Evolutionary conservation across 37 sponge, comb jelly and placozoan genomes (phyloP), one percentile per base, ranked within the genome.

Genomic region (Agelas oroides): DNA sequence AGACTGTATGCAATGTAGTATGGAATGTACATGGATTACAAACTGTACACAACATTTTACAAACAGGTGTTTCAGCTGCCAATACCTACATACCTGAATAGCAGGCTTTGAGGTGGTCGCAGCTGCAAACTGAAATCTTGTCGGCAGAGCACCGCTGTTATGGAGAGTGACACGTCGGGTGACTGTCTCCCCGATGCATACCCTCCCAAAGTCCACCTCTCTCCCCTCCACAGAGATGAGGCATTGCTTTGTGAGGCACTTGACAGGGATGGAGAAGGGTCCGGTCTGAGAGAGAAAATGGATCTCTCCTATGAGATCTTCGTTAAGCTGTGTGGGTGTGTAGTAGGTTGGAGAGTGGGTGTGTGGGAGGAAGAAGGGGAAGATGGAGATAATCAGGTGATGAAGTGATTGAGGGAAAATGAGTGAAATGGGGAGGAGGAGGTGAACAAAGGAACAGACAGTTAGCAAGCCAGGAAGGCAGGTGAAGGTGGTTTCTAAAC

Each of bases 201-300:
- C 82, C n/a, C 68, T 40, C 13, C 90, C 93, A 88, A 97, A 97
- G 71, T 90, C 87, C 35, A 97, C 71, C 34, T 37, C 25, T 34
- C 46, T 17, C 75, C 73, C 37, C 60, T 71, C 40, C 77, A 38
- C 81, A 65, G 30, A 25, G 58, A 86, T 85, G 27, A 74, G 38
- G 55, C 94, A 94, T 52, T 84, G 90, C 86, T 93, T 95, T 20
- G 71, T 89, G 58, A 55, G 46, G 80, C 95, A 95, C 34, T 76
- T 72, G 53, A 97, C 82, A 25, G 94, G 96, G 19, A 97, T 80
- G n/a, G 86, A 66, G 74, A 97, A 95, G 33, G 96, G 88, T 24
- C 98, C 98, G 54, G 98, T 95, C 70, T 97, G 96, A 20, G 96
- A 81, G 32, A 93, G 31, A 71, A 95, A 65, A 73, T 85, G 59